Evolutionary conservation across 2,113 vertebrate species (phyloP), one percentile per base, ranked within the genome.

Genomic region (Ciconia boyciana): DNA sequence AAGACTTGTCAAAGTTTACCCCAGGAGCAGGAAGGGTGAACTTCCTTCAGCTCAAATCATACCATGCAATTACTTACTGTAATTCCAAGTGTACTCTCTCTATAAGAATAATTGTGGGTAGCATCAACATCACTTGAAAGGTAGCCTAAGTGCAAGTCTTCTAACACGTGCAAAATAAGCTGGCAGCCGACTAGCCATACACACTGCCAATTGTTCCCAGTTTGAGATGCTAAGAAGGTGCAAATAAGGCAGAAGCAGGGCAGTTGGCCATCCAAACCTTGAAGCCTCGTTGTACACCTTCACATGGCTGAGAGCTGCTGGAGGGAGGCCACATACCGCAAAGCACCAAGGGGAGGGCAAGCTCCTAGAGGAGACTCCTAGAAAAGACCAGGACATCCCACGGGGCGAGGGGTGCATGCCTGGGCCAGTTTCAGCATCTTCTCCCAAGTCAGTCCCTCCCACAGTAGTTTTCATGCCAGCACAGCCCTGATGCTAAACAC

Each of bases 211-310:
- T 31, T n/a, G 41, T 7, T 43, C 60, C 46, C 48, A 39, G 16
- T 41, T 52, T 52, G 34, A 39, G 64, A 58, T 26, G 28, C 24
- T n/a, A 65, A 46, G 48, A 32, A 75, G 48, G 16, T n/a, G 39
- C 4, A 9, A 66, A 18, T 24, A 69, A 26, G 25, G 51, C 25
- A 88, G 51, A 70, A 55, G 70, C 24, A 66, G 60, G 46, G 61
- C 60, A 48, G 20, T 10, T 3, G 1, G 44, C 43, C 51, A 66
- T 15, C 39, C 34, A 39, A 52, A 14, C 44, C 52, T 5, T 4
- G 24, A 60, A 74, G 44, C 32, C 36, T 58, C 2, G 0, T 1
- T 1, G 4, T 15, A 49, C 43, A 49, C 26, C 36, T 32, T 29
- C 36, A 43, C 43, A 19, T 0, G 0, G 64, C 71, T 61, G 21